Evolutionary conservation across 2,888 invertebrate species (phyloP).

Genomic region (Corbicula japonica): DNA sequence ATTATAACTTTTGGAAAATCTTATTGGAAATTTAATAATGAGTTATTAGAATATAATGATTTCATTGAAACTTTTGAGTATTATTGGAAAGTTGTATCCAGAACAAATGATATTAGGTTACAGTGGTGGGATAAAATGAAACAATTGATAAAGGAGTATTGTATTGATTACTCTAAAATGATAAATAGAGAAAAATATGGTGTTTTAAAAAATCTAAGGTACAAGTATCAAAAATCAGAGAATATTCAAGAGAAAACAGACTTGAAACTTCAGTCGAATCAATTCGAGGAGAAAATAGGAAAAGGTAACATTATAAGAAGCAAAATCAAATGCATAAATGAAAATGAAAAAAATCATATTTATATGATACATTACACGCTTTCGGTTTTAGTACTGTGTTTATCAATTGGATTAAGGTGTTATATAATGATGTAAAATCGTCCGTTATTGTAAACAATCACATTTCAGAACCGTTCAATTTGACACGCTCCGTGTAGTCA

Average conservation of each 20-base stretch:
- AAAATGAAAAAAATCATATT: conserved; percentile 51
- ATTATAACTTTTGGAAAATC: conserved; percentile 15
- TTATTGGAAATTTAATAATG: conserved; percentile 33
- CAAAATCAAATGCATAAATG: conserved; percentile 18
- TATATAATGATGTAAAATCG: conserved; percentile 61
- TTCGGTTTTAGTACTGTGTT: conserved; percentile 67
- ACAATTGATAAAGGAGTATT: conserved; percentile 21
- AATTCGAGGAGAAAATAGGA: conserved; percentile 12
- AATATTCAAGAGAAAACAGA: conserved; percentile 4
- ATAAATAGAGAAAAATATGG: conserved; percentile 17
- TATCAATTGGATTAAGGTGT: conserved; percentile 63
- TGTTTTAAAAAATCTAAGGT: conserved; percentile 10
- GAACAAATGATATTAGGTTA: conserved; percentile 18
- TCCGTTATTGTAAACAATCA: conserved; percentile 60
- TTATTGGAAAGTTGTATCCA: conserved; percentile 36
- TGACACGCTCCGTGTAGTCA: no score
- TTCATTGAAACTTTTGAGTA: conserved; percentile 23
- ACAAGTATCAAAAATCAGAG: conserved; percentile 1
- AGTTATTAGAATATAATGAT: conserved; percentile 3
- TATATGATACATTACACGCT: conserved; percentile 55
- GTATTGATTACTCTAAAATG: conserved; percentile 22
- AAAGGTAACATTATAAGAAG: conserved; percentile 30
- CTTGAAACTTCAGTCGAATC: conserved; percentile 8
- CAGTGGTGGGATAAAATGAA: conserved; percentile 39
- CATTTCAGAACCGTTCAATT: conserved; percentile 59